Evolutionary conservation across 1,140 invertebrate species (phyloP), one percentile per base, ranked within the genome.

Genomic region (Medauroidea extradentata): DNA sequence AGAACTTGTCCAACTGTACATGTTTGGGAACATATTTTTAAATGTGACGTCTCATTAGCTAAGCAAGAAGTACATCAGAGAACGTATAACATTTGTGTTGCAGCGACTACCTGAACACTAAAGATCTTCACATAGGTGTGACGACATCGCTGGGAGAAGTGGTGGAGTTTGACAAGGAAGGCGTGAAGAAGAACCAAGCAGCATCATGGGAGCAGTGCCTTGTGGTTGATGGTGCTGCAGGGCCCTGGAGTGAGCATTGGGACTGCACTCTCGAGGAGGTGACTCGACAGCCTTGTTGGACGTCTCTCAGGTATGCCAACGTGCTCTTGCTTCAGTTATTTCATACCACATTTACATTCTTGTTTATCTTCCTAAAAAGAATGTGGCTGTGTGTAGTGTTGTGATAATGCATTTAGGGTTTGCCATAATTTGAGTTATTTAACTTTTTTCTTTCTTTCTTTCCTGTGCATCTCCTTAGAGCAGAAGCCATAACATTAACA

Each of bases 71-170:
- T 34, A 34, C 11, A 34, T 4, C 55, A 16, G 46, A 34, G 29
- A 34, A 11, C 4, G 29, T 34, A 11, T 34, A 34, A 34, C 29
- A 4, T 43, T 51, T 42, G 61, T 57, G 62, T 79, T 80, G 59
- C 74, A 90, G 88, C 75, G 83, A 88, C 73, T 90, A 90, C 73
- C 84, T 83, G 69, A 87, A 89, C 74, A 83, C 83, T 42, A 85
- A 84, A 72, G 87, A 91, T 78, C 80, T 92, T 49, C 89, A 92
- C 72, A 91, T 91, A 73, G 89, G 88, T 42, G 82, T 92, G 55
- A 91, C 88, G 44, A 86, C 85, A 66, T 89, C 86, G 50, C 78
- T 78, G 59, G 87, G 88, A 49, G 78, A 77, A 69, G 85, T 91
- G 18, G 82, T 88, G 57, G 89, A 91, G 76, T 91, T 87, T 74